These are phyloP conservation scores for Lepus townsendii DNA, from an alignment of 2,797 vertebrate genomes.

Conservation along the genomic window DNA sequence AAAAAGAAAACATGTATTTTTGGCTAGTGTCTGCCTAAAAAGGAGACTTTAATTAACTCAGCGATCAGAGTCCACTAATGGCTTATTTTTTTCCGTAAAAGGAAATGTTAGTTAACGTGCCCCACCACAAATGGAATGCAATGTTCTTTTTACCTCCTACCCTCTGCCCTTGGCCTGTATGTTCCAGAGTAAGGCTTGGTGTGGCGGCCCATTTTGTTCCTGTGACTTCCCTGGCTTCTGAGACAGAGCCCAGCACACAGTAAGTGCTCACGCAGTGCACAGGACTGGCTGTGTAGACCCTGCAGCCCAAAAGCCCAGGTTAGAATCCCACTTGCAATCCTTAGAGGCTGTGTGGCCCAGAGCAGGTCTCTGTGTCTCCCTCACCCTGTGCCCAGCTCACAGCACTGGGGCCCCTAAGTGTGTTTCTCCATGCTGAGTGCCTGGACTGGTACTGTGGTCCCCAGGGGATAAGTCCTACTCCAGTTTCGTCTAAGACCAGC, in stretches of 20 bases:
- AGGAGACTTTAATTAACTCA: conserved; percentile 62
- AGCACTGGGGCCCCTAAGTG: rapidly evolving
- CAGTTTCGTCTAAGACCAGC: background rate
- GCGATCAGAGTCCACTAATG: conserved; percentile 52
- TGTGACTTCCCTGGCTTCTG: too few relatives aligned
- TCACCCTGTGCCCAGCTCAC: background rate
- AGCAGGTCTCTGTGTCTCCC: background rate
- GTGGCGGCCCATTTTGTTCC: background rate
- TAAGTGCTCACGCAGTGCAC: background rate
- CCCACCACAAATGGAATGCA: background rate
- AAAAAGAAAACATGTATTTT: background rate
- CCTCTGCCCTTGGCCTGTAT: rapidly evolving
- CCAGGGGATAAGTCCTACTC: background rate
- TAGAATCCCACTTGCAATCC: rapidly evolving
- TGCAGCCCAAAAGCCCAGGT: rapidly evolving
- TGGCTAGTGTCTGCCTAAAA: background rate
- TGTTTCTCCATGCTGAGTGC: background rate
- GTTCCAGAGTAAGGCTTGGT: background rate
- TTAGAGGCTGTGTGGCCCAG: background rate
- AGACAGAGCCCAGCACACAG: background rate
- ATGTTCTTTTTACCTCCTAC: background rate
- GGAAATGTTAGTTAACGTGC: background rate
- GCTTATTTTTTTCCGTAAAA: background rate
- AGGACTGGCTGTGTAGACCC: background rate
- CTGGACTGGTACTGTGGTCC: background rate